Evolutionary conservation across 1,140 invertebrate genomes (phyloP), one percentile per base, ranked within the genome.

Genomic region (Melitaea cinxia): DNA sequence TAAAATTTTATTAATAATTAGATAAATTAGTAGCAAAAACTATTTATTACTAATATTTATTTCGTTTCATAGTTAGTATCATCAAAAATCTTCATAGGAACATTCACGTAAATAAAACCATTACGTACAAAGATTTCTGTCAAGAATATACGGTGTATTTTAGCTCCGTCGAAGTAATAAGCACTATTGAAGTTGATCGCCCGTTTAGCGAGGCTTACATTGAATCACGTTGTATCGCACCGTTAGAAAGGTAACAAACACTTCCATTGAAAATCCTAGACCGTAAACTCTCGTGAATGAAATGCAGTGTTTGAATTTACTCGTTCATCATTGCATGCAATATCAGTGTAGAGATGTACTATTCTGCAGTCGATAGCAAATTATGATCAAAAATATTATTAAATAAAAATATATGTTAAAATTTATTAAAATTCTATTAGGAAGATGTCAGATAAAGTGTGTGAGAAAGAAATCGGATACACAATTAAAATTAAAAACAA

Each of bases 181-280:
- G 42, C 42, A 47, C 42, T 47, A 47, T 47, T 12, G 42, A 47
- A 47, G 21, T 47, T 47, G 42, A 47, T 47, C 42, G 42, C 15
- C 19, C 39, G 55, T 57, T 45, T 58, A 58, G 24, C 24, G 23
- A 7, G 30, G 55, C 23, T 58, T 28, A 58, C 14, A 42, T 47
- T 58, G 37, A 45, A 54, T 54, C 30, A 30, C 30, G 52, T 54
- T 54, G 30, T 33, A 54, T 49, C 17, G 50, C 9, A 35, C 17
- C 53, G 28, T 45, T 56, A 53, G 33, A 64, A 64, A 64, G 54
- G 61, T 55, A 64, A 55, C 61, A 64, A 64, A 64, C 54, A 64
- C 61, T 64, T 57, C 61, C 53, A 64, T 49, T 64, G 53, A 64
- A 64, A 64, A 64, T 64, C 61, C 37, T 64, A 64, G 61, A 56